Conservation (phyloP, 1,140 invertebrate genomes). For the Gonioctena quinquepunctata region DNA sequence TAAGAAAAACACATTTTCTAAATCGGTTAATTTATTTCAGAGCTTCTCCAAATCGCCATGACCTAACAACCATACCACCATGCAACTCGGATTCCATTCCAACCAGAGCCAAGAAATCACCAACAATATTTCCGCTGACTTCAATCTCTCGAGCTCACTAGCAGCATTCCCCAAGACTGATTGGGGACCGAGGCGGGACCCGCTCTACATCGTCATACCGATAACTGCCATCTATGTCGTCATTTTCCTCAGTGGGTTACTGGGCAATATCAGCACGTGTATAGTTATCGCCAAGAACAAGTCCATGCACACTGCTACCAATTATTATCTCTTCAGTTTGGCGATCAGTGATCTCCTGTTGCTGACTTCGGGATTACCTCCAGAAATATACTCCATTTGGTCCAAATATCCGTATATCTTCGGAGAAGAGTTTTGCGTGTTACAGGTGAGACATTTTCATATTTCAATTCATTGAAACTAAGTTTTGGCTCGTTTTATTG, state of each 20-base stretch:
- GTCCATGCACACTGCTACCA: conserved; percentile 76
- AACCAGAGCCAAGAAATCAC: too few relatives aligned
- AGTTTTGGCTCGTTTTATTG: too few relatives aligned
- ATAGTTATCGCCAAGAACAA: conserved; percentile 78
- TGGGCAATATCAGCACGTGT: conserved; percentile 80
- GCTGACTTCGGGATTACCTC: conserved; percentile 65
- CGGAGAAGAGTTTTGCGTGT: conserved; percentile 6
- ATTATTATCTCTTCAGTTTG: conserved; percentile 79
- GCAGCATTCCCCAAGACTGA: too few relatives aligned
- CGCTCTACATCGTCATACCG: conserved; percentile 63
- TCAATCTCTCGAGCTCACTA: too few relatives aligned
- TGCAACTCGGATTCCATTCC: too few relatives aligned
- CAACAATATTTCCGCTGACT: too few relatives aligned
- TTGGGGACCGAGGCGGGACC: conserved; percentile 56
- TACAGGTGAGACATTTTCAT: conserved; percentile 13
- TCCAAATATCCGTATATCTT: conserved; percentile 37
- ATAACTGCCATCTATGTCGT: conserved; percentile 68
- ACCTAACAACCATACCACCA: too few relatives aligned
- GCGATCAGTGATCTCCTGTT: conserved; percentile 79
- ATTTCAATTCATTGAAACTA: too few relatives aligned
- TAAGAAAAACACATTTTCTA: too few relatives aligned
- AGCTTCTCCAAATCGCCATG: too few relatives aligned
- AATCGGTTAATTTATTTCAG: too few relatives aligned
- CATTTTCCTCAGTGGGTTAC: conserved; percentile 71
- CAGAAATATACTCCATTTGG: conserved; percentile 74